Percentiles rank a stretch among this genome's conserved stretches.
Evolutionary conservation across 2,113 vertebrate genomes (phyloP).

Genomic region (Mixornis gularis): DNA sequence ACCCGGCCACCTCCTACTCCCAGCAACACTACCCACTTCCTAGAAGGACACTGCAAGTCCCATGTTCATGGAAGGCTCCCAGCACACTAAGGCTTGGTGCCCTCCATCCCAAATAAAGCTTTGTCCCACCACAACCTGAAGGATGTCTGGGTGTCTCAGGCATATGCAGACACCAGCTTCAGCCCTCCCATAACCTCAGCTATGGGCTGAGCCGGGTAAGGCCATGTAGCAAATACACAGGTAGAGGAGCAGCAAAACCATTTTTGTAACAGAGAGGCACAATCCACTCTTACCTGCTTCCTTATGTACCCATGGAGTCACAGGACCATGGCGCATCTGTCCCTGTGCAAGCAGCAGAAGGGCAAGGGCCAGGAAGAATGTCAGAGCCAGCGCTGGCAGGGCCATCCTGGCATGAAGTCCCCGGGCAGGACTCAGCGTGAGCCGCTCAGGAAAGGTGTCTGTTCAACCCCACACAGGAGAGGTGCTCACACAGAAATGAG

Average conservation of each 20-base stretch:
- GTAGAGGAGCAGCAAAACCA: neutral
- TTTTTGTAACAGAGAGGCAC: neutral
- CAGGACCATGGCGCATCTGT: fast-evolving
- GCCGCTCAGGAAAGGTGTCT: fast-evolving
- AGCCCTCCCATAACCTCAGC: neutral
- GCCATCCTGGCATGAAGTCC: neutral
- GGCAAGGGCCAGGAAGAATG: neutral
- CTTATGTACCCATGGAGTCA: fast-evolving
- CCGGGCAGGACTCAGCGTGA: fast-evolving
- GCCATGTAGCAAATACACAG: fast-evolving
- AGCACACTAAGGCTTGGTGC: neutral
- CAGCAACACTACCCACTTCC: neutral
- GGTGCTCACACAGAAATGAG: neutral
- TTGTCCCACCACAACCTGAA: neutral
- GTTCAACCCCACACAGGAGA: fast-evolving
- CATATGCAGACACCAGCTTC: neutral
- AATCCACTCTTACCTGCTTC: neutral
- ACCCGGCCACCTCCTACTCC: fast-evolving
- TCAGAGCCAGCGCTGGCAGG: neutral
- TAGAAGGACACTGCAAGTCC: neutral
- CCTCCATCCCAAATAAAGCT: neutral
- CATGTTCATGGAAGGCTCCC: fast-evolving
- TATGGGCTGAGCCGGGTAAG: neutral
- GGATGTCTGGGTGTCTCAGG: neutral
- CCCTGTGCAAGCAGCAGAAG: neutral